phyloP scores from a whole-genome alignment of 2,113 vertebrate species.

The Uropsilus gracilis region DNA sequence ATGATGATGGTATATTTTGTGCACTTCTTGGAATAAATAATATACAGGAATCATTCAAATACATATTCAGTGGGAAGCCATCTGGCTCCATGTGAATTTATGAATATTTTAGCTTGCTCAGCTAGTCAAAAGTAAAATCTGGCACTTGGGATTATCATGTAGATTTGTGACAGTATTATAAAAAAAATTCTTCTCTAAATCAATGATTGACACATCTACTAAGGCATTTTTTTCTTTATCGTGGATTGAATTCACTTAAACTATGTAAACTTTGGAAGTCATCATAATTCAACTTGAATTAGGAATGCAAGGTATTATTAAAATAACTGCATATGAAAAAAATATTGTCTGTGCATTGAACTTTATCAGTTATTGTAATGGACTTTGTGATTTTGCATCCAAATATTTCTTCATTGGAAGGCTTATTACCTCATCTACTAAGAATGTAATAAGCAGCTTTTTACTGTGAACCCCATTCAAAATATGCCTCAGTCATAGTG shows the following conservation, averaged over 20 bases:
- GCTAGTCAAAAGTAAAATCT: constrained; percentile 73
- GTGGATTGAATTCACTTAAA: constrained; percentile 28
- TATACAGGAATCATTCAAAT: constrained; percentile 73
- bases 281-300: constrained; percentile 34
- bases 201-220: constrained; percentile 65
- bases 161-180: constrained; percentile 66
- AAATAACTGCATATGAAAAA: neutral
- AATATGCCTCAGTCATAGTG: neutral
- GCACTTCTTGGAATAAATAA: constrained; percentile 74
- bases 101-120: constrained; percentile 78
- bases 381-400: neutral
- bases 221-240: constrained; percentile 1
- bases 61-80: constrained; percentile 73
- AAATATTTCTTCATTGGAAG: neutral
- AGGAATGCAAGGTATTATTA: constrained; percentile 29
- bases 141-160: constrained; percentile 66
- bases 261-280: neutral
- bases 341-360: neutral
- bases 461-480: neutral
- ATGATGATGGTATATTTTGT: constrained; percentile 52
- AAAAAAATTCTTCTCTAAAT: constrained; percentile 51
- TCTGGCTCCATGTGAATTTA: constrained; percentile 77
- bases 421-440: neutral
- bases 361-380: neutral
- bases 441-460: neutral